Evolutionary conservation across 1,140 invertebrate species (phyloP).

Genomic region (Plutomurus gul): DNA sequence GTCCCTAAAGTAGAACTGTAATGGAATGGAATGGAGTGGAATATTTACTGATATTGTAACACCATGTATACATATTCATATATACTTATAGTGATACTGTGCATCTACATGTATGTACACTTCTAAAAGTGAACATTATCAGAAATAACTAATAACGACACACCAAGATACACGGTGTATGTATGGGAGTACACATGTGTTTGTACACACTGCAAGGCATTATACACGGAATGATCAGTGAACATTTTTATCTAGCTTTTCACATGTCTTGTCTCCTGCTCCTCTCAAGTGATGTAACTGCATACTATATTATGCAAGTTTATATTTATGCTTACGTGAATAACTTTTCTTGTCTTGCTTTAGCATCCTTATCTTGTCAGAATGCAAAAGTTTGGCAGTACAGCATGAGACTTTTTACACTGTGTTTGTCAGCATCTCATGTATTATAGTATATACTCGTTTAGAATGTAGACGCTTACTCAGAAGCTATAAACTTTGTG

Average conservation of each 20-base stretch:
- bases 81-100: too few relatives aligned
- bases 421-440: background rate
- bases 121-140: background rate
- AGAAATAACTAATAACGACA: background rate
- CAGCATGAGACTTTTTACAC: background rate
- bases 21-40: background rate
- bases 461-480: background rate
- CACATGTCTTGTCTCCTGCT: too few relatives aligned
- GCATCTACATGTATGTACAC: too few relatives aligned
- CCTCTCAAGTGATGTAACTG: background rate
- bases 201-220: background rate
- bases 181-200: background rate
- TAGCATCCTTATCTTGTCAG: conserved; percentile 3
- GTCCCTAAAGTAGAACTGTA: background rate
- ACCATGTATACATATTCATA: too few relatives aligned
- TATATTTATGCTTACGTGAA: conserved; percentile 17
- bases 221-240: background rate
- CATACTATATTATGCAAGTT: conserved; percentile 17
- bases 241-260: background rate
- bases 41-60: too few relatives aligned
- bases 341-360: background rate
- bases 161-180: background rate
- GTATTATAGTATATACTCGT: background rate
- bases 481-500: background rate
- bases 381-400: background rate